Base-by-base conservation (phyloP, 2,113 vertebrate genomes). In the Ifrita kowaldi region DNA sequence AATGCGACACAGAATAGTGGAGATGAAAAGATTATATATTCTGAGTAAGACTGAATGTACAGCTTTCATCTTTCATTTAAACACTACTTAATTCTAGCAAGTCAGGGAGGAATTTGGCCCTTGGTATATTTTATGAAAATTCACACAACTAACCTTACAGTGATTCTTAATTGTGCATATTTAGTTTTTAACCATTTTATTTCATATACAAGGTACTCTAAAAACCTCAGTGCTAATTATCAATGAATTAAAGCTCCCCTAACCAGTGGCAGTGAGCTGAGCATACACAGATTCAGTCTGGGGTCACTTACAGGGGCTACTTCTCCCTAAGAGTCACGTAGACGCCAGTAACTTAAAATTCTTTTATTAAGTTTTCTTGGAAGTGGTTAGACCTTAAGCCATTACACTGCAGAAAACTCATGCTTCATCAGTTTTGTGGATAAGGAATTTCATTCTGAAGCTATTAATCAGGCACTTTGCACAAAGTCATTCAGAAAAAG, bases 361-460 rank as follows among this genome's bases (percentile, higher is more conserved):
- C 83, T 88, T 76, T 50, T 68, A 88, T 84, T 90, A 78, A 71
- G 75, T 88, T 90, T 81, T 85, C 87, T 77, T 77, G 84, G 63
- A 93, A 93, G 82, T n/a, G 33, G 60, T 92, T 86, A 86, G 80
- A 88, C 73, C 88, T 89, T 78, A 92, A 78, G 90, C 84, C 32
- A 7, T 83, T 93, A 67, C 55, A n/a, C 55, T 64, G 71, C 63
- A 93, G 79, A 93, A 94, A 93, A 93, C 73, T 81, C 92, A 86
- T 71, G 88, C 83, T 96, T 95, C 95, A 90, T 91, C 95, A 89
- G 85, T 92, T 96, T 69, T 86, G 78, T 67, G 92, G 84, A 59
- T 47, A 70, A 94, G 84, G 75, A 87, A 77, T 91, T 95, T 91
- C 63, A 90, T 86, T 88, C 63, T 77, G 59, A 64, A 94, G 67